These are phyloP conservation scores for zebrafish (Danio rerio) DNA, from an alignment of 2,113 vertebrate genomes.

Conservation along the genomic window GRCz12tu NC_133179.1:12736501-12737000, in stretches of 20 bases:
- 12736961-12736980: slow-evolving; percentile 1
- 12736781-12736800: slow-evolving; percentile 42
- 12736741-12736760: slow-evolving; percentile 18
- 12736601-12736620: not conserved
- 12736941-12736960: slow-evolving; percentile 33
- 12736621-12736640: slow-evolving; percentile 18
- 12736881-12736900: slow-evolving; percentile 54
- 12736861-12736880: slow-evolving; percentile 40
- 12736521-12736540: no score
- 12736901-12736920: slow-evolving; percentile 62
- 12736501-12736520: no score
- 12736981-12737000: not conserved
- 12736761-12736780: slow-evolving; percentile 40
- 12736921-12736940: slow-evolving; percentile 40
- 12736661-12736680: slow-evolving; percentile 32
- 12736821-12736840: slow-evolving; percentile 52
- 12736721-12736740: slow-evolving; percentile 45
- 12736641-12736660: slow-evolving; percentile 44
- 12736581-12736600: no score
- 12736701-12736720: slow-evolving; percentile 43
- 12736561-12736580: no score
- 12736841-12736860: slow-evolving; percentile 29
- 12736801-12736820: slow-evolving; percentile 46
- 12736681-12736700: slow-evolving; percentile 38
- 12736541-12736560: no score